Conservation (phyloP, 2,797 vertebrate genomes). For the Sciurus vulgaris region DNA sequence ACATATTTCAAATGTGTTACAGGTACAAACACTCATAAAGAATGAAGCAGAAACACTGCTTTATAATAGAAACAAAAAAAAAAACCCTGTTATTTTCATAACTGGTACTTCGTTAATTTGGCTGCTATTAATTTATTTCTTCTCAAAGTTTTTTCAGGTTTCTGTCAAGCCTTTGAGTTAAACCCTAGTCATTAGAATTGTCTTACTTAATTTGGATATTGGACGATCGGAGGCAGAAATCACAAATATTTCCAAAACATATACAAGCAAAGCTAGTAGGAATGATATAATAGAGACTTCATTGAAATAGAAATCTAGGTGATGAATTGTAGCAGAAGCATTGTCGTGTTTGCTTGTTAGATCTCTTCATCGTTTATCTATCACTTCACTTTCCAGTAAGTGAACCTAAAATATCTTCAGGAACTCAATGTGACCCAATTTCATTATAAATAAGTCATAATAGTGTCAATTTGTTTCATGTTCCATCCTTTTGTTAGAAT, state of each 20-base stretch:
- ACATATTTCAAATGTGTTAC: background rate
- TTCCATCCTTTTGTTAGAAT: background rate
- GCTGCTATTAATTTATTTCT: background rate
- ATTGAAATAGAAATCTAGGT: constrained; percentile 37
- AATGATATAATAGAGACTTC: background rate
- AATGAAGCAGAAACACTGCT: background rate
- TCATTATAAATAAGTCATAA: background rate
- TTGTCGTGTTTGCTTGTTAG: background rate
- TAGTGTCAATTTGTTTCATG: background rate
- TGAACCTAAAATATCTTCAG: background rate
- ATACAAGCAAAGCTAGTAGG: background rate
- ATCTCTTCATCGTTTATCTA: background rate
- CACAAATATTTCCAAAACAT: constrained; percentile 16
- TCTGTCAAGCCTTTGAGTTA: background rate
- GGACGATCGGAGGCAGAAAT: background rate
- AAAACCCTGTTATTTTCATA: background rate
- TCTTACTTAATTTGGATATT: background rate
- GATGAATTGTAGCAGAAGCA: background rate
- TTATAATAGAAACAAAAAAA: background rate
- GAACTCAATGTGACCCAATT: background rate
- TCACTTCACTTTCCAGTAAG: background rate
- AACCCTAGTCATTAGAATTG: background rate
- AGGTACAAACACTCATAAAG: background rate
- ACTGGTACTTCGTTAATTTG: background rate
- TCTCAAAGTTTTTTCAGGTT: background rate